phyloP scores from a whole-genome alignment of 2,113 vertebrate species.

The Pachypanchax playfairii region DNA sequence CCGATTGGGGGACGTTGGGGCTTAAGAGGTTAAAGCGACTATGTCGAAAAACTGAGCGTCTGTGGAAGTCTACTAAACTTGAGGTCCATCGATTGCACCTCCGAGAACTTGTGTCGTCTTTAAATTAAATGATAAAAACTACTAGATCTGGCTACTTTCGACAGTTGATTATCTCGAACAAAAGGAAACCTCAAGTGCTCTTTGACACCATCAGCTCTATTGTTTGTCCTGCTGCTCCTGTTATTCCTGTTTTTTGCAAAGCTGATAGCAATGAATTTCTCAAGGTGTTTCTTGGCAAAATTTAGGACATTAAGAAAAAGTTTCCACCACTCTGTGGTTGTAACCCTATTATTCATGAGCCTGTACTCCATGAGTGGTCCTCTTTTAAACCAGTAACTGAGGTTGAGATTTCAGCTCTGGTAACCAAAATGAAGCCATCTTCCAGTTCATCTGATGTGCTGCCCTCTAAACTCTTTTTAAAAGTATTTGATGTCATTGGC shows the following conservation, averaged over 20 bases:
- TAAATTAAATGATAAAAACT: conserved; percentile 1
- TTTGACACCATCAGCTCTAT: neutral
- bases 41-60: no score
- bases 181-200: neutral
- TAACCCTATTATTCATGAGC: neutral
- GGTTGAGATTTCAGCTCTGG: neutral
- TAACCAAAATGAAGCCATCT: neutral
- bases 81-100: neutral
- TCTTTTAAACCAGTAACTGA: neutral
- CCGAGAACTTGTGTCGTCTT: neutral
- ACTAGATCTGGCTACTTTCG: neutral
- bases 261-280: neutral
- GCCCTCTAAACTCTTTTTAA: neutral
- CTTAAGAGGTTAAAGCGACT: no score
- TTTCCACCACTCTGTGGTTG: neutral
- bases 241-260: neutral
- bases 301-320: no score
- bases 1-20: no score
- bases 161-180: neutral
- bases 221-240: neutral
- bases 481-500: neutral
- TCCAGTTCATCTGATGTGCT: neutral
- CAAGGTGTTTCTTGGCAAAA: neutral
- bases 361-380: neutral
- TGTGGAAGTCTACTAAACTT: no score